These are phyloP conservation scores for Noctua comes DNA, from an alignment of 2,888 invertebrate genomes.

Conservation along the genomic window DNA sequence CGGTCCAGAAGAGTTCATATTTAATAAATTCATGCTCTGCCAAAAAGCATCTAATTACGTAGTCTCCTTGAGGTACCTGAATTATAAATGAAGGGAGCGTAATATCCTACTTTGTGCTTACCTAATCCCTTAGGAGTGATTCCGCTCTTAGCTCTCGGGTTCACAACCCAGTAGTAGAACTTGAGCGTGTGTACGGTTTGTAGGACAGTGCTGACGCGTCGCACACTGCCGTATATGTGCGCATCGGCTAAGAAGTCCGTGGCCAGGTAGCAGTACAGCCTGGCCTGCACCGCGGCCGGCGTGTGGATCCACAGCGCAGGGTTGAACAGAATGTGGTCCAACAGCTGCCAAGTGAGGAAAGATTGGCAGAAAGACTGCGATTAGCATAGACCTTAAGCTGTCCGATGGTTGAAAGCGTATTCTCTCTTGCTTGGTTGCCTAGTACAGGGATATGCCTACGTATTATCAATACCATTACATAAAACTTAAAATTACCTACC, in stretches of 20 bases:
- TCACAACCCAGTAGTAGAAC: constrained; percentile 99
- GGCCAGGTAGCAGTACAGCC: constrained; percentile 99
- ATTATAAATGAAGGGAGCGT: constrained; percentile 45
- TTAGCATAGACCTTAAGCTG: constrained; percentile 90
- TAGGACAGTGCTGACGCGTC: constrained; percentile 98
- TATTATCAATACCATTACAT: constrained; percentile 10
- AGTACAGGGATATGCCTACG: constrained; percentile 55
- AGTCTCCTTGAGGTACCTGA: constrained; percentile 46
- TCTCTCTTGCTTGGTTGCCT: constrained; percentile 82
- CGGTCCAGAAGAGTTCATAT: constrained; percentile 11
- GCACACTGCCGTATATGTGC: constrained; percentile 98
- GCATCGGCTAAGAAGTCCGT: constrained; percentile 99
- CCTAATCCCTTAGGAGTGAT: constrained; percentile 98
- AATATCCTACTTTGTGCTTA: constrained; percentile 84
- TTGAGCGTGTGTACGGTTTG: constrained; percentile 99
- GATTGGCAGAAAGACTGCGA: constrained; percentile 97
- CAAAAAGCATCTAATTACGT: constrained; percentile 40
- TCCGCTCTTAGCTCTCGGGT: constrained; percentile 98
- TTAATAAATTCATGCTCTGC: constrained; percentile 16
- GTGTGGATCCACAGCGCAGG: constrained; percentile 99
- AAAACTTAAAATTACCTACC: constrained; percentile 27
- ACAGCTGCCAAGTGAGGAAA: constrained; percentile 97
- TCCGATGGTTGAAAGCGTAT: constrained; percentile 87
- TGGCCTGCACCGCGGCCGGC: constrained; percentile 98
- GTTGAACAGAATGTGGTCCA: constrained; percentile 99